Conservation (phyloP, 2,888 invertebrate species). For the Chaetogeoica ovagalla region DNA sequence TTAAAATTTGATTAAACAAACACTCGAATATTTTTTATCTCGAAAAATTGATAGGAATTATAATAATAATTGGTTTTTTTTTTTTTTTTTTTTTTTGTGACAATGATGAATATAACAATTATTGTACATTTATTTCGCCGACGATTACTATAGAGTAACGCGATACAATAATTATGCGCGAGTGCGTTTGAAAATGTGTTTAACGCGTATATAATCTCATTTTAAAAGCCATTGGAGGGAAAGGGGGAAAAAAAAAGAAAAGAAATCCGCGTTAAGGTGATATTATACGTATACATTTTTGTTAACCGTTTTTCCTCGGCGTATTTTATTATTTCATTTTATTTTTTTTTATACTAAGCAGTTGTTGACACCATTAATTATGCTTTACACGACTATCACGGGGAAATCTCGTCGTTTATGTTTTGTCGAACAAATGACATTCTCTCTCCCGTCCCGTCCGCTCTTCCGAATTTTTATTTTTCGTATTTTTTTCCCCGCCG, state of each 20-base stretch:
- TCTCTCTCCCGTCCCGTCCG: conserved; percentile 12
- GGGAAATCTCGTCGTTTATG: conserved; percentile 35
- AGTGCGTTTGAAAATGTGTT: conserved; percentile 11
- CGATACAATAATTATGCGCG: conserved; percentile 22
- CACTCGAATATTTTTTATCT: too few species aligned
- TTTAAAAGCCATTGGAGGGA: conserved; percentile 14
- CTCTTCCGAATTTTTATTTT: too few species aligned
- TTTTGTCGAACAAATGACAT: conserved; percentile 50
- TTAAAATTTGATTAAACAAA: too few species aligned
- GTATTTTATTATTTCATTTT: not conserved
- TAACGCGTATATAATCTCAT: conserved; percentile 14
- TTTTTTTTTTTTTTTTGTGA: too few species aligned
- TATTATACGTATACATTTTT: conserved; percentile 11
- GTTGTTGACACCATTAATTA: conserved; percentile 51
- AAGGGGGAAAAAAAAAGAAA: too few species aligned
- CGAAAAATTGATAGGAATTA: too few species aligned
- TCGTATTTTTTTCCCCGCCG: not conserved
- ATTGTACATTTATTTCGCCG: too few species aligned
- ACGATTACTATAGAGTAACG: conserved; percentile 14
- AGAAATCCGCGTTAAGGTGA: conserved; percentile 15
- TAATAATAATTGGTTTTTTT: too few species aligned
- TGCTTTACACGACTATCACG: conserved; percentile 23
- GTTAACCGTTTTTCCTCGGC: conserved; percentile 5
- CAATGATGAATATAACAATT: not conserved
- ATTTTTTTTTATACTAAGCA: conserved; percentile 20